Percentiles rank a stretch among this genome's conserved stretches.
Conservation (phyloP, 2,113 vertebrate species). For the Stigmatopora argus region DNA sequence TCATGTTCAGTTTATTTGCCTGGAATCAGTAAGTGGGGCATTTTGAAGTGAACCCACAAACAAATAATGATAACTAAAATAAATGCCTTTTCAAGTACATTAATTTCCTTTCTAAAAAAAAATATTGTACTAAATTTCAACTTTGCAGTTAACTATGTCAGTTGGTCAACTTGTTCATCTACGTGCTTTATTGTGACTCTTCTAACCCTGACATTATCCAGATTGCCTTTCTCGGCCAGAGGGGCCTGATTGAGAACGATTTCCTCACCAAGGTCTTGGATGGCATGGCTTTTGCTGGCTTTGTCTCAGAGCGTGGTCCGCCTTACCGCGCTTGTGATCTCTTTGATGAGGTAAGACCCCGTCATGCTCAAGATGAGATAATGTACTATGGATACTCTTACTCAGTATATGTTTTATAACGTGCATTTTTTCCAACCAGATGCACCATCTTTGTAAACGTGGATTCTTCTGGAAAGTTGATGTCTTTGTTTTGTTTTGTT, state of each 20-base stretch:
- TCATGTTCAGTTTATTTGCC: slow-evolving; percentile 42
- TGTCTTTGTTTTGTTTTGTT: slow-evolving; percentile 3
- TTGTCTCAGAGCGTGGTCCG: slow-evolving; percentile 94
- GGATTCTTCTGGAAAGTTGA: background rate
- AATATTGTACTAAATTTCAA: slow-evolving; percentile 27
- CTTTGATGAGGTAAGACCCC: slow-evolving; percentile 88
- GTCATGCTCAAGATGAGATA: background rate
- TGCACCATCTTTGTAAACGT: background rate
- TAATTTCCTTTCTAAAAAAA: slow-evolving; percentile 23
- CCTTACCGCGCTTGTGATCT: slow-evolving; percentile 93
- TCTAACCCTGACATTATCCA: slow-evolving; percentile 64
- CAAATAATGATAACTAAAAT: slow-evolving; percentile 46
- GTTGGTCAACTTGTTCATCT: slow-evolving; percentile 28
- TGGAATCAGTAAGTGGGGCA: slow-evolving; percentile 44
- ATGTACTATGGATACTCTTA: background rate
- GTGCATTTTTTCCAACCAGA: slow-evolving; percentile 1
- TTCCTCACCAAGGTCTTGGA: slow-evolving; percentile 95
- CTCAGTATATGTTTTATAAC: background rate
- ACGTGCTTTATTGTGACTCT: slow-evolving; percentile 40
- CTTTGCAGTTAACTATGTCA: slow-evolving; percentile 32
- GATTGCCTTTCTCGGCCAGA: slow-evolving; percentile 94
- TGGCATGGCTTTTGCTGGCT: slow-evolving; percentile 97
- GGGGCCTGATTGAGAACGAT: slow-evolving; percentile 94
- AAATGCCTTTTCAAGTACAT: slow-evolving; percentile 49
- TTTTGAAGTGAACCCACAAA: slow-evolving; percentile 35